phyloP scores from a whole-genome alignment of 1,140 invertebrate species.

The Brachionus rubens region DNA sequence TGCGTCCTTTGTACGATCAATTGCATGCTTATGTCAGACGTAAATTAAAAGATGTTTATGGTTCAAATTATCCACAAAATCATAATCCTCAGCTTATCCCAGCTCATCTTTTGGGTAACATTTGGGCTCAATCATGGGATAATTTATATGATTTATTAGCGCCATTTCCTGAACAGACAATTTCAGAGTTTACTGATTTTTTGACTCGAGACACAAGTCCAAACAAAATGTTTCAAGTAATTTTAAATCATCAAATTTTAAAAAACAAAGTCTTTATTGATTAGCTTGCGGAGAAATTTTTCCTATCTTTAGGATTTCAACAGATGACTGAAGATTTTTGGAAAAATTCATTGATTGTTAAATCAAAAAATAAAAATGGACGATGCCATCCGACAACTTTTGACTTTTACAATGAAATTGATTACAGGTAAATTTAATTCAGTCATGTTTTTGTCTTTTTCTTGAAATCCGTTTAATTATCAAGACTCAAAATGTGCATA shows the following conservation, averaged over 20 bases:
- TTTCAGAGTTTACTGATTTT: conserved; percentile 70
- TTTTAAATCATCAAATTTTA: conserved; percentile 71
- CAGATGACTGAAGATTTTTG: conserved; percentile 71
- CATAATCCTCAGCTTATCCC: conserved; percentile 71
- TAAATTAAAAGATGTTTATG: conserved; percentile 52
- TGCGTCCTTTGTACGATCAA: conserved; percentile 55
- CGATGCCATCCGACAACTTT: conserved; percentile 85
- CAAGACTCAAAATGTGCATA: conserved; percentile 81
- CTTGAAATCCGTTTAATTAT: too few relatives aligned
- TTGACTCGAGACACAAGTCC: conserved; percentile 72
- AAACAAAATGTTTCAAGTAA: conserved; percentile 71
- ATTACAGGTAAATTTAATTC: conserved; percentile 64
- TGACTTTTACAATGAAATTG: conserved; percentile 75
- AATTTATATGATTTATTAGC: conserved; percentile 74
- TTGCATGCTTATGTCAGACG: conserved; percentile 56
- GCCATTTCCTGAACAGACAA: conserved; percentile 72
- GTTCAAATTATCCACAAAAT: conserved; percentile 48
- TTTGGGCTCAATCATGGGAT: conserved; percentile 88
- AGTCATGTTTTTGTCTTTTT: too few relatives aligned
- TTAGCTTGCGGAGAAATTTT: conserved; percentile 78
- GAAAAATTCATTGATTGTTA: conserved; percentile 62
- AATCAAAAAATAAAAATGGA: conserved; percentile 62
- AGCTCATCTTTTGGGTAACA: conserved; percentile 80
- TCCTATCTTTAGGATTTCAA: conserved; percentile 75
- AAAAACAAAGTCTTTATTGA: conserved; percentile 70